These are phyloP conservation scores for Conistra vaccinii DNA, from an alignment of 2,888 invertebrate species.

Conservation along the genomic window DNA sequence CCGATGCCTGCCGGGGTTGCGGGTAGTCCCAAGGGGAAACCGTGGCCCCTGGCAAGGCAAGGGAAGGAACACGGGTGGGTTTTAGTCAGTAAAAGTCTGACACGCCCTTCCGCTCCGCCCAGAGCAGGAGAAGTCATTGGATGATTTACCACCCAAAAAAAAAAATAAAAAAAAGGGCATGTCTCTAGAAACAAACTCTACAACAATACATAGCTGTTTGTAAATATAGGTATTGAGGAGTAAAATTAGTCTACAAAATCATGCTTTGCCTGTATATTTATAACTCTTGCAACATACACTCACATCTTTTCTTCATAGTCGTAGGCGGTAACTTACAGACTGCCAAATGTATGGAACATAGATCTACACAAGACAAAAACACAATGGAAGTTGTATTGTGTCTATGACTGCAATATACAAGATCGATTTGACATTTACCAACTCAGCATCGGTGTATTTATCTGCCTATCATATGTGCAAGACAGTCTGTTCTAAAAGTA, in stretches of 20 bases:
- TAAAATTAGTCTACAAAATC: not conserved
- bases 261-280: not conserved
- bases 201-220: not conserved
- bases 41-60: no score
- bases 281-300: not conserved
- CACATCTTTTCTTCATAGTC: not conserved
- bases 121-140: no score
- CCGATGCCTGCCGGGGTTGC: no score
- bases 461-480: not conserved
- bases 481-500: not conserved
- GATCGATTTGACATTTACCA: not conserved
- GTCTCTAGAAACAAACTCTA: not conserved
- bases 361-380: constrained; percentile 3
- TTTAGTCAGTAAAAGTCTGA: no score
- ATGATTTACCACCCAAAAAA: no score
- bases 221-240: not conserved
- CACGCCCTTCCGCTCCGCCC: no score
- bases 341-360: not conserved
- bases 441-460: not conserved
- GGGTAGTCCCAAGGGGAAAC: no score
- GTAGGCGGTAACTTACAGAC: not conserved
- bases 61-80: no score
- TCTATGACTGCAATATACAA: not conserved
- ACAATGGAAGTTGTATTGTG: not conserved
- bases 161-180: no score